Evolutionary conservation across 2,888 invertebrate species (phyloP), one percentile per base, ranked within the genome.

Genomic region (Diarsia rubi): DNA sequence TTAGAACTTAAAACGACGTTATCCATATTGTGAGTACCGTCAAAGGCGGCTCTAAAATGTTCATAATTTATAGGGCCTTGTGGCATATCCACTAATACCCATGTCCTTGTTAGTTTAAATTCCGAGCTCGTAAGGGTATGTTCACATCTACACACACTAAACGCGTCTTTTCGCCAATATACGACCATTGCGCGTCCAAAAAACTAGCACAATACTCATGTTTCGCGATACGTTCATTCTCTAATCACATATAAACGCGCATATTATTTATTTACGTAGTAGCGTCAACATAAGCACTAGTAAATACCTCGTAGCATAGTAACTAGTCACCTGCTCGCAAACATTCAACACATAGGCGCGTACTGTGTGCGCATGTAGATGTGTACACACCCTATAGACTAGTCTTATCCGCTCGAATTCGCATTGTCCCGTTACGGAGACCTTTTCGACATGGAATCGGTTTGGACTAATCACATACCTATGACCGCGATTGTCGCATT

Each of bases 81-180:
- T 78, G 70, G 52, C 21, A 19, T 19, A 60, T 24, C 49, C 52
- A 78, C 60, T 12, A n/a, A 21, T 24, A 47, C 45, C 21, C 65
- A 16, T 59, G 54, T 78, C 75, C 27, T 44, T 31, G 47, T 80
- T 45, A 45, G 47, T 59, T 65, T 66, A 19, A 42, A 74, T 68
- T 81, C 59, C 76, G 3, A 31, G 47, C 8, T 65, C 6, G 5
- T 67, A 54, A 80, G 47, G 71, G 60, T 42, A n/a, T 44, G 60
- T 60, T 6, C 64, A 65, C 72, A 65, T 62, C 49, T 64, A 78
- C 64, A 27, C 54, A 57, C 80, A 75, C 44, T 19, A 24, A 49
- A 47, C 19, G 24, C 31, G 21, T 37, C 31, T n/a, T 60, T 19
- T n/a, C 19, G 9, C 19, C 8, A 27, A 27, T 27, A 57, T 57